phyloP scores from a whole-genome alignment of 1,140 invertebrate species.

The Pachypeltis micranthus region DNA sequence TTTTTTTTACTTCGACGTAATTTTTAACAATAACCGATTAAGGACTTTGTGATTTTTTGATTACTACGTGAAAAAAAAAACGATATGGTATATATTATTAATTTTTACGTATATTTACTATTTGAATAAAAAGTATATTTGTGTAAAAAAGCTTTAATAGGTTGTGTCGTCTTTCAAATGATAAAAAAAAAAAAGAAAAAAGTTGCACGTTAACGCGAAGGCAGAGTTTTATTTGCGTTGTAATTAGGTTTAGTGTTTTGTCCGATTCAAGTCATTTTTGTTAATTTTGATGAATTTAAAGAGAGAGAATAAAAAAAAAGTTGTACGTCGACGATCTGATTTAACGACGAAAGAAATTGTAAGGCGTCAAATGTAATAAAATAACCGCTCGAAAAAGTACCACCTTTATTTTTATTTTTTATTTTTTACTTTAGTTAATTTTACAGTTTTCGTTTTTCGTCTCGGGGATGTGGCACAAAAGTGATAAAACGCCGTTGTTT shows the following conservation, averaged over 20 bases:
- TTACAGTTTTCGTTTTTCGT: background rate
- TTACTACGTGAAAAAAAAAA: constrained; percentile 14
- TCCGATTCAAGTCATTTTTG: background rate
- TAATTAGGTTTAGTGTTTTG: background rate
- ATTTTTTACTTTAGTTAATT: no score
- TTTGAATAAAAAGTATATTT: constrained; percentile 18
- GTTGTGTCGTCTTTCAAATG: constrained; percentile 23
- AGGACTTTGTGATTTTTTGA: constrained; percentile 18
- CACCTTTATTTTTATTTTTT: no score
- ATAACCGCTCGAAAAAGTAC: no score
- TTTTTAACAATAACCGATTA: constrained; percentile 14
- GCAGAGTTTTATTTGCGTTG: constrained; percentile 14
- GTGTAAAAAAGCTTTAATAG: constrained; percentile 23
- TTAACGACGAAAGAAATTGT: no score
- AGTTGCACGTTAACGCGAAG: constrained; percentile 9
- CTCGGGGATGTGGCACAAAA: background rate
- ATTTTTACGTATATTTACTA: constrained; percentile 10
- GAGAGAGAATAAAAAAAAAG: no score
- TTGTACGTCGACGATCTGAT: no score
- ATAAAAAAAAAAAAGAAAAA: background rate
- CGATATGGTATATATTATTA: constrained; percentile 17
- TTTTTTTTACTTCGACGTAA: no score
- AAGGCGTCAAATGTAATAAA: no score
- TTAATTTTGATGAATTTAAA: no score
- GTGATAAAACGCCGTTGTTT: background rate